Percentiles rank a stretch among this genome's conserved stretches.
These are phyloP conservation scores for Hoplodrina ambigua DNA, from an alignment of 2,888 invertebrate species.

Conservation along the genomic window DNA sequence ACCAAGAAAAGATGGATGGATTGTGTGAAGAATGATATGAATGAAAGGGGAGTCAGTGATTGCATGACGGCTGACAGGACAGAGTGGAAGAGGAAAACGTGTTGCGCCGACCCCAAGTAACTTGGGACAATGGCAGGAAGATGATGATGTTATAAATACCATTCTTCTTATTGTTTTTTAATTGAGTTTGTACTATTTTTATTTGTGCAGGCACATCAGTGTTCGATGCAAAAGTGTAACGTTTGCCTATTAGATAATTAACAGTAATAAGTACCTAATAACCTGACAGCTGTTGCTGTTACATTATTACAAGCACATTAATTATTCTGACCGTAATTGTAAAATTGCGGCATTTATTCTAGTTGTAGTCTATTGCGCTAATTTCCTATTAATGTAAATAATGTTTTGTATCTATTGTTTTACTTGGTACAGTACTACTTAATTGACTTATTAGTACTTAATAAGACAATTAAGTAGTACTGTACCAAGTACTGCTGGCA, in stretches of 20 bases:
- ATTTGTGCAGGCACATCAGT: not conserved
- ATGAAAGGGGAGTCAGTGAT: too few species aligned
- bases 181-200: not conserved
- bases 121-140: too few species aligned
- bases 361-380: not conserved
- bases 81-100: too few species aligned
- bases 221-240: not conserved
- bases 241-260: not conserved
- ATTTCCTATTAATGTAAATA: conserved; percentile 14
- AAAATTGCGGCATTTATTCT: conserved; percentile 11
- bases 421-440: not conserved
- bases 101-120: too few species aligned
- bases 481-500: too few species aligned
- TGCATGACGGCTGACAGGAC: too few species aligned
- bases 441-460: not conserved
- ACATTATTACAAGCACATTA: not conserved
- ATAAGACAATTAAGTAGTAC: too few species aligned
- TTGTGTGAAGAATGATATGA: too few species aligned
- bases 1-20: too few species aligned
- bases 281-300: not conserved
- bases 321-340: conserved; percentile 1
- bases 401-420: not conserved
- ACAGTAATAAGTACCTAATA: not conserved
- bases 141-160: not conserved
- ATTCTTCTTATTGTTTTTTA: not conserved